These are phyloP conservation scores for Zaprionus obscuricornis DNA, from an alignment of 2,888 invertebrate genomes.

Conservation along the genomic window DNA sequence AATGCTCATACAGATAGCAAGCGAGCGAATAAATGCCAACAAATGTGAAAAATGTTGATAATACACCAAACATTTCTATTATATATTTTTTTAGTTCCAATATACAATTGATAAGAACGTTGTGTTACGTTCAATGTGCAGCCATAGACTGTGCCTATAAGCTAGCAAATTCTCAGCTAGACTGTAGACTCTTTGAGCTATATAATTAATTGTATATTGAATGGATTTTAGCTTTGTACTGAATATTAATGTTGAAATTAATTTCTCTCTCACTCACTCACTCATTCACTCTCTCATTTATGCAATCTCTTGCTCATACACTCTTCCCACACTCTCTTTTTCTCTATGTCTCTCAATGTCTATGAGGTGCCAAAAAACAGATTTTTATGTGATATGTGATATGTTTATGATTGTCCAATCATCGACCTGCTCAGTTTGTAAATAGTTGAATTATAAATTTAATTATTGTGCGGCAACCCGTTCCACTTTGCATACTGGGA, in stretches of 20 bases:
- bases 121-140: slow-evolving; percentile 18
- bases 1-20: slow-evolving; percentile 85
- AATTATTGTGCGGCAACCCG: no score
- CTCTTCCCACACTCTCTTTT: no score
- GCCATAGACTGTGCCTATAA: slow-evolving; percentile 39
- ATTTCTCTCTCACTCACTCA: no score
- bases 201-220: slow-evolving; percentile 5
- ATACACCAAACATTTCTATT: slow-evolving; percentile 26
- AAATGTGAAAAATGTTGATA: slow-evolving; percentile 81
- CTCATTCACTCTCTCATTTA: no score
- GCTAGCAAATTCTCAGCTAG: not conserved
- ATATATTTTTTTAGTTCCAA: not conserved
- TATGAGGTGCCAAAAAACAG: not conserved
- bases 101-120: no score
- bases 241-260: slow-evolving; percentile 45
- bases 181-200: not conserved
- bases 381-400: not conserved
- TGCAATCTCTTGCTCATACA: no score
- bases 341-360: no score
- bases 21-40: slow-evolving; percentile 85
- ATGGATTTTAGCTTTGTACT: slow-evolving; percentile 6
- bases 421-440: slow-evolving; percentile 19
- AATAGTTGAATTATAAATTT: slow-evolving; percentile 38
- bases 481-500: no score
- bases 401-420: slow-evolving; percentile 4